phyloP scores from a whole-genome alignment of 2,888 invertebrate genomes.

The Malthinus seriepunctatus region DNA sequence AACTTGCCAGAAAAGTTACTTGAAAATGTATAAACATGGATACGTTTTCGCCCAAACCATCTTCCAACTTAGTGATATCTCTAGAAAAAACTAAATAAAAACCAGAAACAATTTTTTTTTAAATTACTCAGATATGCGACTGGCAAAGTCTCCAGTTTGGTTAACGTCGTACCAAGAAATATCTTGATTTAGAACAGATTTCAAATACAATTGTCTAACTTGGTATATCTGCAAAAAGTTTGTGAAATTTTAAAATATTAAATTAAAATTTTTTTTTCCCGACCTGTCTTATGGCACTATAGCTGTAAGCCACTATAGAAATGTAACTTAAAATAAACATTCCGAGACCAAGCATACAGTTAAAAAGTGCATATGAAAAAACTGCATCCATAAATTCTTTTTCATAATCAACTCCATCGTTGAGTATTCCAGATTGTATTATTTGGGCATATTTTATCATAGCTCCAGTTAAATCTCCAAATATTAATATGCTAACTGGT shows the following conservation, averaged over 20 bases:
- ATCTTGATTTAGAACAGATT: constrained; percentile 72
- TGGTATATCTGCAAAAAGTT: constrained; percentile 58
- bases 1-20: constrained; percentile 67
- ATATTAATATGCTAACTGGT: constrained; percentile 70
- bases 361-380: constrained; percentile 63
- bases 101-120: background rate
- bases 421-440: background rate
- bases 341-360: constrained; percentile 62
- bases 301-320: constrained; percentile 70
- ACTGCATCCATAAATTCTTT: constrained; percentile 59
- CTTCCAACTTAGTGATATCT: constrained; percentile 75
- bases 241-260: no score
- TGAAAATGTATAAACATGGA: constrained; percentile 73
- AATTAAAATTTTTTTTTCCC: constrained; percentile 14
- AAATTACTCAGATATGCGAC: constrained; percentile 74
- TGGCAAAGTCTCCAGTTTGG: constrained; percentile 74
- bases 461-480: constrained; percentile 66
- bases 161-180: constrained; percentile 74
- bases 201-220: constrained; percentile 67
- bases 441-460: constrained; percentile 55
- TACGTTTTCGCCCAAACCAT: constrained; percentile 83
- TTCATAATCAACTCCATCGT: constrained; percentile 34
- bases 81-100: constrained; percentile 51
- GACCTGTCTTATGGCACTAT: constrained; percentile 72
- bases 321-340: constrained; percentile 67